Evolutionary conservation across 2,888 invertebrate species (phyloP), one percentile per base, ranked within the genome.

Genomic region (Bedellia somnulentella): DNA sequence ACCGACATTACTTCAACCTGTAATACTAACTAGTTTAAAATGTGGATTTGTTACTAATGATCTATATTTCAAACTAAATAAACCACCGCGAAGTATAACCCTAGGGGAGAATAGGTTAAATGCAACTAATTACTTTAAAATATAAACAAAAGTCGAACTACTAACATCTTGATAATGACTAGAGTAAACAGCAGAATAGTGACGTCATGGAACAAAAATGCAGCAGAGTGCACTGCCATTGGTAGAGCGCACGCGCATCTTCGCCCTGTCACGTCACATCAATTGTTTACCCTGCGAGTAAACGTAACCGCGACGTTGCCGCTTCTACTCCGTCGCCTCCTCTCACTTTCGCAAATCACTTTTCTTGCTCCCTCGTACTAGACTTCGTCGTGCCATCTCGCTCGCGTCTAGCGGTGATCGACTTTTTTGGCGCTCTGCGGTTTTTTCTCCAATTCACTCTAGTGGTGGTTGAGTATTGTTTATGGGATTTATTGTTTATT

Each of bases 241-340:
- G 31, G 35, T 40, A 43, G 41, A 43, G 41, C 46, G 67, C 66
- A 66, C 67, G 70, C 73, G 71, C 64, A 62, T 45, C 55, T 51
- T 57, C 9, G 50, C 55, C 56, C 35, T 43, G 60, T 61, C 53
- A 55, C 57, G 52, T 57, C 52, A 24, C 54, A 52, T 54, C 61
- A 63, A 68, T 67, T 73, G 70, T 71, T 73, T 73, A 70, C 66
- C 61, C 63, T 66, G 59, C 57, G 44, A 56, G 54, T 61, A 62
- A 62, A 64, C 67, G 68, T 71, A 70, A 61, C 53, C 42, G 56
- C 62, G 57, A 44, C 47, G 76, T 68, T 73, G 73, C 75, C 75
- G 57, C 52, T 50, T 52, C 49, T n/a, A n/a, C 61, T 48, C 43
- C 45, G 32, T 70, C 52, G 64, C 60, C 56, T 67, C 71, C 68